phyloP scores from a whole-genome alignment of 2,113 vertebrate species.

The Datnioides undecimradiatus region DNA sequence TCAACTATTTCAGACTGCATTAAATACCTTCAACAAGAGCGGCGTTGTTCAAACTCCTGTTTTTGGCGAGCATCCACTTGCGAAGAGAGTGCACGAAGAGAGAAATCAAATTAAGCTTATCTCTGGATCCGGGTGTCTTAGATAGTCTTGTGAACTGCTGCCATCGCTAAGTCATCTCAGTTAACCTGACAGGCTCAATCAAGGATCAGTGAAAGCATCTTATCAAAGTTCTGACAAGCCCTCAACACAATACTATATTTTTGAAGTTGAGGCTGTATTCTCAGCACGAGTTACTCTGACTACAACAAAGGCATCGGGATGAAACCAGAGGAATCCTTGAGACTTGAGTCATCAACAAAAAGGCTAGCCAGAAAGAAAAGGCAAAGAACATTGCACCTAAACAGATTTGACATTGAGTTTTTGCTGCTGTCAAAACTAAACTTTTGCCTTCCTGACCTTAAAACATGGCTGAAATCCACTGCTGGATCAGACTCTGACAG shows the following conservation, averaged over 20 bases:
- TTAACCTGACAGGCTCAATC: slow-evolving; percentile 1
- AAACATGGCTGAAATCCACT: slow-evolving; percentile 41
- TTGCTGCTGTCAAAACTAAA: slow-evolving; percentile 34
- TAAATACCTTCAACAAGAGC: slow-evolving; percentile 30
- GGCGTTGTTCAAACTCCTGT: slow-evolving; percentile 25
- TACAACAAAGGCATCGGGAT: slow-evolving; percentile 20
- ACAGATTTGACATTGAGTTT: slow-evolving; percentile 38
- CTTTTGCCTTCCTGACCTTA: slow-evolving; percentile 28
- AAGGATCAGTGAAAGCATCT: slow-evolving; percentile 26
- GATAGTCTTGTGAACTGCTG: slow-evolving; percentile 19
- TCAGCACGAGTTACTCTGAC: neutral
- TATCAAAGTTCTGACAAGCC: neutral
- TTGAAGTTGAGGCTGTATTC: neutral
- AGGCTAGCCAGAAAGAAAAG: slow-evolving; percentile 18
- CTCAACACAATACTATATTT: neutral
- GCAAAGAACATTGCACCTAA: slow-evolving; percentile 28
- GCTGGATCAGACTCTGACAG: slow-evolving; percentile 30
- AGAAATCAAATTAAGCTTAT: slow-evolving; percentile 45
- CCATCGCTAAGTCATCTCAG: neutral
- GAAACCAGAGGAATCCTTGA: slow-evolving; percentile 15
- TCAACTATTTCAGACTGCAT: neutral
- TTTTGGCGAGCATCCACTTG: slow-evolving; percentile 20
- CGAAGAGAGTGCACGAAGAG: neutral
- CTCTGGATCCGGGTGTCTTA: slow-evolving; percentile 7
- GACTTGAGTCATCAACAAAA: slow-evolving; percentile 34